phyloP scores from a whole-genome alignment of 2,888 invertebrate genomes.

The Aelia acuminata region DNA sequence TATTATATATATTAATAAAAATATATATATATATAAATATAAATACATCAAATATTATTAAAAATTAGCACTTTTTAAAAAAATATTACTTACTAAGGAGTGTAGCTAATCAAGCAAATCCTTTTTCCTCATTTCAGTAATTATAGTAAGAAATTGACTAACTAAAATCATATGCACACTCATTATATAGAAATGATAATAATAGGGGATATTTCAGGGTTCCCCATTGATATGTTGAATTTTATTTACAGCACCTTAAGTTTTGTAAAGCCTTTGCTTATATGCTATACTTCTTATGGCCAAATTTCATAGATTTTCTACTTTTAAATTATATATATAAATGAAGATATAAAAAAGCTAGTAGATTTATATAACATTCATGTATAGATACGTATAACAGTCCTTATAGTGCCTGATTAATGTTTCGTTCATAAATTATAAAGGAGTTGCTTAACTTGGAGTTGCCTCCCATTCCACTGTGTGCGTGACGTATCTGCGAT shows the following conservation, averaged over 20 bases:
- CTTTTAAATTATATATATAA: constrained; percentile 58
- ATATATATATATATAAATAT: constrained; percentile 44
- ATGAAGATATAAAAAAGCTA: constrained; percentile 54
- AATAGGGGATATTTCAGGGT: not conserved
- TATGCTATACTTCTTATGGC: constrained; percentile 58
- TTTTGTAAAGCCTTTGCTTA: constrained; percentile 56
- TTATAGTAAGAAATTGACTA: not conserved
- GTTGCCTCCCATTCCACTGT: constrained; percentile 61
- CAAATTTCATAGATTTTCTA: constrained; percentile 60
- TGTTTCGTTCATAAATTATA: constrained; percentile 50
- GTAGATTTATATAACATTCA: constrained; percentile 56
- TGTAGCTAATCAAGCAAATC: constrained; percentile 57
- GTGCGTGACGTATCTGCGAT: constrained; percentile 63
- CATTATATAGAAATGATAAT: constrained; percentile 30
- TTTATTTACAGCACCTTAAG: constrained; percentile 44
- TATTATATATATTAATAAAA: constrained; percentile 43
- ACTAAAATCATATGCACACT: constrained; percentile 15
- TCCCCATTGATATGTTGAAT: not conserved
- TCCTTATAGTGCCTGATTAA: constrained; percentile 64
- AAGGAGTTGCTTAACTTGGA: constrained; percentile 57
- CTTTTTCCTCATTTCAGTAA: constrained; percentile 23
- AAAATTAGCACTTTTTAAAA: constrained; percentile 53
- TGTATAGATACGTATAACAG: constrained; percentile 64
- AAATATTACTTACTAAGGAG: constrained; percentile 54
- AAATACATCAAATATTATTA: constrained; percentile 50